Evolutionary conservation across 2,113 vertebrate species (phyloP).

Genomic region (Polypterus senegalus): DNA sequence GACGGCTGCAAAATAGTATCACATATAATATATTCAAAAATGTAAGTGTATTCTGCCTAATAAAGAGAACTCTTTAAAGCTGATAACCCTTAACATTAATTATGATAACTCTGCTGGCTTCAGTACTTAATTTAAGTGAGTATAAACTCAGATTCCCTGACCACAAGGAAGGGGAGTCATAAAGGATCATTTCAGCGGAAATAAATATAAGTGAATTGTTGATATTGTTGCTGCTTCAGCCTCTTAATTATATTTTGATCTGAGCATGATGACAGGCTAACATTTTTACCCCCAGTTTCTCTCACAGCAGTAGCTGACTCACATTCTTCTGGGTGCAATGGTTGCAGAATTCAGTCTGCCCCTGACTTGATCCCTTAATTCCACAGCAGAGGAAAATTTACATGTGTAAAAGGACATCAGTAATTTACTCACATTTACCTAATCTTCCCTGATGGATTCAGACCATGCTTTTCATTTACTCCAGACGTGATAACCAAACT

Average conservation of each 20-base stretch:
- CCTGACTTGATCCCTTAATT: slow-evolving; percentile 46
- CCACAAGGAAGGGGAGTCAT: too few relatives aligned
- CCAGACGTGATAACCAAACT: slow-evolving; percentile 82
- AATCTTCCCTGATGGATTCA: slow-evolving; percentile 86
- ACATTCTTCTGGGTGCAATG: slow-evolving; percentile 16
- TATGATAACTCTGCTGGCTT: too few relatives aligned
- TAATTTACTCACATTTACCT: slow-evolving; percentile 80
- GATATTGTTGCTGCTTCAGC: background rate
- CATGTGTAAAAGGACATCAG: slow-evolving; percentile 70
- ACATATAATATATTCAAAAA: too few relatives aligned
- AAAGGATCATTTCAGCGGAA: too few relatives aligned
- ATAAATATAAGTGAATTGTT: background rate
- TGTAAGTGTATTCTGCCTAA: too few relatives aligned
- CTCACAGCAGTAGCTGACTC: slow-evolving; percentile 13
- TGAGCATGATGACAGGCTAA: background rate
- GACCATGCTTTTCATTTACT: slow-evolving; percentile 89
- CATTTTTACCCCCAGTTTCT: slow-evolving; percentile 3
- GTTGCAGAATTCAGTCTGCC: slow-evolving; percentile 30
- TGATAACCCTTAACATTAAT: too few relatives aligned
- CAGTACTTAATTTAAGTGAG: too few relatives aligned
- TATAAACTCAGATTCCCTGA: too few relatives aligned
- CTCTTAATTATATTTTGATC: slow-evolving; percentile 13
- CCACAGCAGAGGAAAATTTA: slow-evolving; percentile 49
- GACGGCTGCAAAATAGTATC: too few relatives aligned
- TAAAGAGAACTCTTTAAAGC: too few relatives aligned